These are phyloP conservation scores for Nesidiocoris tenuis DNA, from an alignment of 2,888 invertebrate species.

Conservation along the genomic window DNA sequence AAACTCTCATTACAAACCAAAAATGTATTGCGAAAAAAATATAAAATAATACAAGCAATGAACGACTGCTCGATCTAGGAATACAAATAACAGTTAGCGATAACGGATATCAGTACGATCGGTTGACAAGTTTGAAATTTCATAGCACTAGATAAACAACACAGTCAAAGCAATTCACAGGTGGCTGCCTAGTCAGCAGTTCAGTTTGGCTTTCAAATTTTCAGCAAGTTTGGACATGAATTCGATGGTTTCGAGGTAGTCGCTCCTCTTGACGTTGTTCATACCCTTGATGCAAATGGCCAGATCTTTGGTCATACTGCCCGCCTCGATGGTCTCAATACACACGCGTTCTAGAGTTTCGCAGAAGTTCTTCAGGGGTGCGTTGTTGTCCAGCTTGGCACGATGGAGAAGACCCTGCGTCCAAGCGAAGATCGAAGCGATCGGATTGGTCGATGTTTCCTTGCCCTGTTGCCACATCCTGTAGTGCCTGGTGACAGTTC, in stretches of 20 bases:
- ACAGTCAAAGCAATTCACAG: slow-evolving; percentile 8
- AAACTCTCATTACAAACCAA: background rate
- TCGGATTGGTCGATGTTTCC: slow-evolving; percentile 98
- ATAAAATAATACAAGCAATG: background rate
- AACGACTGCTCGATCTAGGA: background rate
- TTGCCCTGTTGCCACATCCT: slow-evolving; percentile 88
- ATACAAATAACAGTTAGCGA: background rate
- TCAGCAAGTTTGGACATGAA: slow-evolving; percentile 94
- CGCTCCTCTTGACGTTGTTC: slow-evolving; percentile 67
- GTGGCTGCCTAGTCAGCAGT: slow-evolving; percentile 42
- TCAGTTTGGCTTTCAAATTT: slow-evolving; percentile 70
- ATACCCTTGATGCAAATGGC: slow-evolving; percentile 97
- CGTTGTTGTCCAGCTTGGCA: slow-evolving; percentile 88
- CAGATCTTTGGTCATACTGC: slow-evolving; percentile 96
- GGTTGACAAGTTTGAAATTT: background rate
- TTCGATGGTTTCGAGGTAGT: slow-evolving; percentile 95
- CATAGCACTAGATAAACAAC: background rate
- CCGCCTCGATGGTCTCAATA: slow-evolving; percentile 90
- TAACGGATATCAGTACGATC: background rate
- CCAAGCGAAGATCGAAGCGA: slow-evolving; percentile 99
- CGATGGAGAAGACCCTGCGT: slow-evolving; percentile 89
- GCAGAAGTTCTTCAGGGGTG: slow-evolving; percentile 74
- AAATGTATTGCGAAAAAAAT: background rate
- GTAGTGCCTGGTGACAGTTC: slow-evolving; percentile 91
- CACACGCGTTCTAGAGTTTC: slow-evolving; percentile 85